Conservation (phyloP, 2,113 vertebrate genomes). For the Gobius niger region DNA sequence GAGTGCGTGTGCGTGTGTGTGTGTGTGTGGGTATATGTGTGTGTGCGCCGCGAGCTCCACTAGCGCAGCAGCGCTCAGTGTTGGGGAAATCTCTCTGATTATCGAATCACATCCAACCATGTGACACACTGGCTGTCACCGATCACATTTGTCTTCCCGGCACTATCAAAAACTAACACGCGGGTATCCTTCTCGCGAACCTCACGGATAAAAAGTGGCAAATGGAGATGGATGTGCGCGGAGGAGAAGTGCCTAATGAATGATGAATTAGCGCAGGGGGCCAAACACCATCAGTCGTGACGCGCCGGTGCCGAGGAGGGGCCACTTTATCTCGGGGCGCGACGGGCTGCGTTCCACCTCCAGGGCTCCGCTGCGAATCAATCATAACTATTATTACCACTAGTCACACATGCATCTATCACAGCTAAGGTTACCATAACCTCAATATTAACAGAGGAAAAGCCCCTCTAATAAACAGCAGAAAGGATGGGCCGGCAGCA, state of each 20-base stretch:
- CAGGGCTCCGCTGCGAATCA: conserved; percentile 84
- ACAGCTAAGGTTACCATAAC: conserved; percentile 81
- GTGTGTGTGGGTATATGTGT: too few species aligned
- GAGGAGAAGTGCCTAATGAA: conserved; percentile 73
- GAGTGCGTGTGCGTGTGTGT: too few species aligned
- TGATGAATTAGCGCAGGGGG: conserved; percentile 78
- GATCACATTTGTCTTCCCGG: conserved; percentile 55
- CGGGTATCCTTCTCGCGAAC: conserved; percentile 61
- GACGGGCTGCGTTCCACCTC: conserved; percentile 83
- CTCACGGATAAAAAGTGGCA: conserved; percentile 66
- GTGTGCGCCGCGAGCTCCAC: background rate
- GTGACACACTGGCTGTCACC: conserved; percentile 58
- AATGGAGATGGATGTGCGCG: conserved; percentile 69
- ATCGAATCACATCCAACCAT: conserved; percentile 61
- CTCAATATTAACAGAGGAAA: conserved; percentile 80
- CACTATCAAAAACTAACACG: conserved; percentile 55
- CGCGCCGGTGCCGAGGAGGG: conserved; percentile 69
- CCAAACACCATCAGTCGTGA: conserved; percentile 77
- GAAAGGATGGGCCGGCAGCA: conserved; percentile 70
- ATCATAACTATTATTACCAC: conserved; percentile 87
- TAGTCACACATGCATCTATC: conserved; percentile 78
- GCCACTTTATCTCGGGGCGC: conserved; percentile 79
- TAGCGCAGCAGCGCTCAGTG: conserved; percentile 31
- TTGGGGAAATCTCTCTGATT: conserved; percentile 43
- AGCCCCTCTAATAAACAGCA: conserved; percentile 78